Conservation (phyloP, 2,797 vertebrate genomes). For the Aulostomus chinensis region DNA sequence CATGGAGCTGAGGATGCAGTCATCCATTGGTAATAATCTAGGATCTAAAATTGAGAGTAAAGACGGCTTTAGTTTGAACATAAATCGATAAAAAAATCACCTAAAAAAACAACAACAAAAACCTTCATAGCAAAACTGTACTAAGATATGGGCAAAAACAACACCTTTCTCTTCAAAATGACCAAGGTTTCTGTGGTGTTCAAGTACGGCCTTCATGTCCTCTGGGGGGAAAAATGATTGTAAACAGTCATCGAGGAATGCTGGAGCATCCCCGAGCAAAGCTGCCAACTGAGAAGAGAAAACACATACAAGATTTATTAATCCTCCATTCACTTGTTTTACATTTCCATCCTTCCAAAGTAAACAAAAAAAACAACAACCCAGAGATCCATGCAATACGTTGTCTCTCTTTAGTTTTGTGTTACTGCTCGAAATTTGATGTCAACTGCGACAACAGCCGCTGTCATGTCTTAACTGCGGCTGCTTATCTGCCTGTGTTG, state of each 20-base stretch:
- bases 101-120: too few relatives aligned
- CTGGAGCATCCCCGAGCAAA: conserved; percentile 63
- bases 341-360: too few relatives aligned
- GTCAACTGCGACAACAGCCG: too few relatives aligned
- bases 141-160: not conserved
- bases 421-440: too few relatives aligned
- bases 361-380: too few relatives aligned
- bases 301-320: too few relatives aligned
- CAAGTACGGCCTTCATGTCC: conserved; percentile 69
- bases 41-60: conserved; percentile 47
- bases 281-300: conserved; percentile 61
- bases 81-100: too few relatives aligned
- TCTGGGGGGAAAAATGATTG: conserved; percentile 70
- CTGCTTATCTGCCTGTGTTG: not conserved
- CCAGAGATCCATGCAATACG: too few relatives aligned
- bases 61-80: not conserved
- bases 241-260: conserved; percentile 73
- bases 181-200: conserved; percentile 72
- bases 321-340: too few relatives aligned
- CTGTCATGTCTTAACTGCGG: too few relatives aligned
- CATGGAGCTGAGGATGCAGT: conserved; percentile 77
- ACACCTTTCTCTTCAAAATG: conserved; percentile 74
- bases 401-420: too few relatives aligned
- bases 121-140: too few relatives aligned
- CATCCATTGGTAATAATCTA: conserved; percentile 70